These are phyloP conservation scores for Nemoura dubitans DNA, from an alignment of 2,888 invertebrate species.

Conservation along the genomic window DNA sequence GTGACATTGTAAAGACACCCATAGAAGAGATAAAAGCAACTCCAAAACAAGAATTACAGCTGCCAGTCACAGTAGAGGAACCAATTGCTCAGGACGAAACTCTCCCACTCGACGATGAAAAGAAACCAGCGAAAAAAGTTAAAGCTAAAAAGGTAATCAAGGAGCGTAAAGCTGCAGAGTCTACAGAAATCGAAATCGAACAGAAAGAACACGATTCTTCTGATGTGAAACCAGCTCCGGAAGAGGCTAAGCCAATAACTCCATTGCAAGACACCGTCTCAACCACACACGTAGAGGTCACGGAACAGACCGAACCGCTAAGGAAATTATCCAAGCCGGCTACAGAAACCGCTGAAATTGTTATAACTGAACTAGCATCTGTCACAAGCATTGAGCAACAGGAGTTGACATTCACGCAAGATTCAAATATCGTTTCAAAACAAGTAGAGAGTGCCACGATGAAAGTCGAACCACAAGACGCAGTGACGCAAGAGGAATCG, in stretches of 20 bases:
- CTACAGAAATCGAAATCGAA: constrained; percentile 24
- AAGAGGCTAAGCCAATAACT: constrained; percentile 22
- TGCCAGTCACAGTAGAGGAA: constrained; percentile 31
- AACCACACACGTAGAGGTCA: constrained; percentile 31
- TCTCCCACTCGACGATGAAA: constrained; percentile 32
- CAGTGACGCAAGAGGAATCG: constrained; percentile 30
- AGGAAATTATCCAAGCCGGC: not conserved
- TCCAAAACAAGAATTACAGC: not conserved
- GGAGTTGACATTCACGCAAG: constrained; percentile 1
- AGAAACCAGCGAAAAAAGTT: constrained; percentile 28
- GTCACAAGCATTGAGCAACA: constrained; percentile 33
- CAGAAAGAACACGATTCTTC: constrained; percentile 26
- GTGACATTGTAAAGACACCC: not conserved
- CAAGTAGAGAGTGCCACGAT: not conserved
- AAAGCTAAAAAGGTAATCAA: constrained; percentile 27
- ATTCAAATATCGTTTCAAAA: not conserved
- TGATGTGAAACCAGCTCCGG: constrained; percentile 29
- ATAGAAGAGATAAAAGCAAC: not conserved
- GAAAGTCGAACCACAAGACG: constrained; percentile 17
- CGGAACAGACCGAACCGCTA: constrained; percentile 35
- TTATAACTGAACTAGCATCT: constrained; percentile 38
- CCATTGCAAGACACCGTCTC: constrained; percentile 21
- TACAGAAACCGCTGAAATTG: constrained; percentile 8
- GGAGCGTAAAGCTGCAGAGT: constrained; percentile 42
- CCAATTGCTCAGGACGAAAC: constrained; percentile 5